Percentiles rank a stretch among this genome's conserved stretches.
Conservation (phyloP, 2,113 vertebrate species). For the Saguinus imperator region DNA sequence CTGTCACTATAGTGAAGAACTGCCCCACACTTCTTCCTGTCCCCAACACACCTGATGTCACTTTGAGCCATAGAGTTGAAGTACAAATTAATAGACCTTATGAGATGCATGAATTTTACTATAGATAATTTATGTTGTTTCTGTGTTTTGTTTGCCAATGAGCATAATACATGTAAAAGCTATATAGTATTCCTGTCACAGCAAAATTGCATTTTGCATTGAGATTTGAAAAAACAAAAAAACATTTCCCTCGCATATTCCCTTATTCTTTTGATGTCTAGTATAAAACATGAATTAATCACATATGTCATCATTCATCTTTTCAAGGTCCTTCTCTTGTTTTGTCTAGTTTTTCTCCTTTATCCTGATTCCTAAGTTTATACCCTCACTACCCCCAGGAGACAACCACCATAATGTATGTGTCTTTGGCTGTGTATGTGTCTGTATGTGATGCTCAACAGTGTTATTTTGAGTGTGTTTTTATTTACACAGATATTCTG, state of each 20-base stretch:
- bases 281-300: not conserved
- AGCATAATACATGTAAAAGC: constrained; percentile 48
- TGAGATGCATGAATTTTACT: not conserved
- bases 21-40: not conserved
- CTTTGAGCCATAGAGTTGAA: not conserved
- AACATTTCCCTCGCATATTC: not conserved
- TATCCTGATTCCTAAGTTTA: not conserved
- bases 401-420: not conserved
- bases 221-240: not conserved
- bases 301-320: not conserved
- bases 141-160: not conserved
- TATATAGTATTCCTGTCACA: not conserved
- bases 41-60: not conserved
- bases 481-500: too few species aligned
- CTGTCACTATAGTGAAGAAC: not conserved
- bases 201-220: not conserved
- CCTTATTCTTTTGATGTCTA: not conserved
- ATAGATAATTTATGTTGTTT: not conserved
- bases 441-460: too few species aligned
- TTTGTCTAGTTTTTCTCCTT: not conserved
- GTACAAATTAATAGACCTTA: not conserved
- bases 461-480: too few species aligned
- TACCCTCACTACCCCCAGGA: not conserved
- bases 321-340: not conserved
- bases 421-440: not conserved